Percentiles rank a stretch among this genome's conserved stretches.
Conservation (phyloP, 2,113 vertebrate genomes). For the Chaetodon trifascialis region DNA sequence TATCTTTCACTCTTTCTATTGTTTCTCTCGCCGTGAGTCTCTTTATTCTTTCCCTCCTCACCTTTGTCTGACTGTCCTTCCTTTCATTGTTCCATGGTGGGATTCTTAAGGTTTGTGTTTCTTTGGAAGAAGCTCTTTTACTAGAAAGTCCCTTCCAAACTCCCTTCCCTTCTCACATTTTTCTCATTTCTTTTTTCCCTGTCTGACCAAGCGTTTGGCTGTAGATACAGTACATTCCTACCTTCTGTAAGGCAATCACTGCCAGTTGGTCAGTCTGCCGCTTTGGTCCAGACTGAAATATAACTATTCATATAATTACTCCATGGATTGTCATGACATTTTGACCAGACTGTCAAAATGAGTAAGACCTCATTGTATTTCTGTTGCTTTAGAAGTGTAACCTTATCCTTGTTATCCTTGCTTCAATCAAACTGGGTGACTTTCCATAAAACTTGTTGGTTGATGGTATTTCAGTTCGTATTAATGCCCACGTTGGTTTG, state of each 20-base stretch:
- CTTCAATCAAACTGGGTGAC: too few species aligned
- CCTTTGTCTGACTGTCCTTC: not conserved
- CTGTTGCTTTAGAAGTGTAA: too few species aligned
- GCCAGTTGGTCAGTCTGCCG: not conserved
- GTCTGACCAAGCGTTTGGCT: conserved; percentile 33
- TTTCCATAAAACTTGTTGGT: too few species aligned
- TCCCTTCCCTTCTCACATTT: conserved; percentile 6
- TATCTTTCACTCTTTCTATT: conserved; percentile 9
- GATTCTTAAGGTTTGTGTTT: conserved; percentile 8
- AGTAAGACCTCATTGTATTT: too few species aligned
- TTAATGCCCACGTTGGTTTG: too few species aligned
- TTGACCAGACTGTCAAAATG: not conserved
- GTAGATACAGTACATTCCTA: not conserved
- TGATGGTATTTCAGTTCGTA: too few species aligned
- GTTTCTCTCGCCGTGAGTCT: not conserved
- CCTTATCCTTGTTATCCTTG: too few species aligned
- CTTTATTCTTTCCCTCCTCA: not conserved
- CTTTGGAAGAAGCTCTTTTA: not conserved
- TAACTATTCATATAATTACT: too few species aligned
- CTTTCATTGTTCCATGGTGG: not conserved
- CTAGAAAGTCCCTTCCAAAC: not conserved
- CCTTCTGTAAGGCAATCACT: not conserved
- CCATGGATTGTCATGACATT: not conserved
- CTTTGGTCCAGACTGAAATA: not conserved
- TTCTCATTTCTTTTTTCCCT: not conserved